phyloP scores from a whole-genome alignment of 2,888 invertebrate genomes.

The Euproctis similis region DNA sequence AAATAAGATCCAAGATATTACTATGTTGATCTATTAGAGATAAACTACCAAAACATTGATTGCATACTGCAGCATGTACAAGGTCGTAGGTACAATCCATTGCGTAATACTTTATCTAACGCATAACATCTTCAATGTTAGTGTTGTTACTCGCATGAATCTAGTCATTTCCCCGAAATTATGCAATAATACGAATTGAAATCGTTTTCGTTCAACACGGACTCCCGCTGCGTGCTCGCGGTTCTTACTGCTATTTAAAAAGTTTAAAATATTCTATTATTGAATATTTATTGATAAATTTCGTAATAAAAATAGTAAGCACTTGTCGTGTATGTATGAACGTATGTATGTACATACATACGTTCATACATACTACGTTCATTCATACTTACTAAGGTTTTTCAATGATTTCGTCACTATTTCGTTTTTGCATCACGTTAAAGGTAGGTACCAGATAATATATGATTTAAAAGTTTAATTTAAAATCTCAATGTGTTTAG shows the following conservation, averaged over 20 bases:
- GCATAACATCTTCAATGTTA: constrained; percentile 31
- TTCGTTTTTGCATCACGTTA: too few species aligned
- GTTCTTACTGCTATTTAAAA: constrained; percentile 37
- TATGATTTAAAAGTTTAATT: too few species aligned
- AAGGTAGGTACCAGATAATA: too few species aligned
- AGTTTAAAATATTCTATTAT: constrained; percentile 31
- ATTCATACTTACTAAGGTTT: too few species aligned
- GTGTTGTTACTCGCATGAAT: constrained; percentile 47
- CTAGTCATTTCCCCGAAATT: constrained; percentile 56
- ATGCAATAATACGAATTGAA: constrained; percentile 65
- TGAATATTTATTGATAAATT: constrained; percentile 30
- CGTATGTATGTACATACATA: too few species aligned
- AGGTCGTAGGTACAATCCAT: constrained; percentile 36
- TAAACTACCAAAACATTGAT: constrained; percentile 32
- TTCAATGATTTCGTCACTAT: too few species aligned
- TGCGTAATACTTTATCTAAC: constrained; percentile 47
- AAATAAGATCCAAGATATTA: too few species aligned
- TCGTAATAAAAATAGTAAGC: constrained; percentile 22
- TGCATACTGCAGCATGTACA: constrained; percentile 38
- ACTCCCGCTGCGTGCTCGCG: constrained; percentile 44
- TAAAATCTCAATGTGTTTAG: too few species aligned
- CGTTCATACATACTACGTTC: too few species aligned
- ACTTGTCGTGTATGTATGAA: too few species aligned
- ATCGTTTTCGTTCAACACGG: constrained; percentile 47
- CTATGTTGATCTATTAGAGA: constrained; percentile 20